A percentile compares a stretch with the other conserved stretches of the same genome.
phyloP scores from a whole-genome alignment of 2,113 vertebrate genomes.

The Neomonachus schauinslandi region DNA sequence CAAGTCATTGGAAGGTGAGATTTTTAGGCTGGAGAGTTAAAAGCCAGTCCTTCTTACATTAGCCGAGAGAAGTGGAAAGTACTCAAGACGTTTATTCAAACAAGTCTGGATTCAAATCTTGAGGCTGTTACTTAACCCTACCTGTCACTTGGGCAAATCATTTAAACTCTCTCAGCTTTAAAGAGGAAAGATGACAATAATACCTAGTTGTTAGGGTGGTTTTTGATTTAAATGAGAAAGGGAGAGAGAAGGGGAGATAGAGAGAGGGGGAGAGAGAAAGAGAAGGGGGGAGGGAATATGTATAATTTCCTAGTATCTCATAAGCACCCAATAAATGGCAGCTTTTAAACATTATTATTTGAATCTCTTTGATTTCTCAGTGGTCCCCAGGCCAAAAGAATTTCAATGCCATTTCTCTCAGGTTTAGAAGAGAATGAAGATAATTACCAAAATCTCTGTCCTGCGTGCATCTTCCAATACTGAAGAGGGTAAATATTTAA shows the following conservation, averaged over 20 bases:
- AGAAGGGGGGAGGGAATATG: neutral
- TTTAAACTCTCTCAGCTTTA: neutral
- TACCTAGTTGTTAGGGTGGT: neutral
- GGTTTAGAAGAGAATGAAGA: constrained; percentile 22
- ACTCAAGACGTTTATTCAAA: neutral
- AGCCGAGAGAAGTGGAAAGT: neutral
- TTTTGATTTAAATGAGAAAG: neutral
- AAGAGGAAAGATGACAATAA: neutral
- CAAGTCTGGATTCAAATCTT: constrained; percentile 6
- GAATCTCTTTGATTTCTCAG: neutral
- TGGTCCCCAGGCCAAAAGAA: neutral
- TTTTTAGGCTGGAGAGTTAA: neutral
- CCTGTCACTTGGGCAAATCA: neutral
- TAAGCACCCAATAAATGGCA: neutral
- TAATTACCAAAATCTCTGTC: neutral
- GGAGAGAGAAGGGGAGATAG: neutral
- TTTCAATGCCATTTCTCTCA: neutral
- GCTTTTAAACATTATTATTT: neutral
- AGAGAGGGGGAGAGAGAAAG: neutral
- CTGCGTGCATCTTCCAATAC: neutral
- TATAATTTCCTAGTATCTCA: neutral
- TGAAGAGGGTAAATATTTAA: neutral
- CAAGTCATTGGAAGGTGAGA: neutral
- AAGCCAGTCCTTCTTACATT: neutral
- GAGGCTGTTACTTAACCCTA: neutral